These are phyloP conservation scores for Pemphigus obesinymphae DNA, from an alignment of 1,140 invertebrate species.

Conservation along the genomic window DNA sequence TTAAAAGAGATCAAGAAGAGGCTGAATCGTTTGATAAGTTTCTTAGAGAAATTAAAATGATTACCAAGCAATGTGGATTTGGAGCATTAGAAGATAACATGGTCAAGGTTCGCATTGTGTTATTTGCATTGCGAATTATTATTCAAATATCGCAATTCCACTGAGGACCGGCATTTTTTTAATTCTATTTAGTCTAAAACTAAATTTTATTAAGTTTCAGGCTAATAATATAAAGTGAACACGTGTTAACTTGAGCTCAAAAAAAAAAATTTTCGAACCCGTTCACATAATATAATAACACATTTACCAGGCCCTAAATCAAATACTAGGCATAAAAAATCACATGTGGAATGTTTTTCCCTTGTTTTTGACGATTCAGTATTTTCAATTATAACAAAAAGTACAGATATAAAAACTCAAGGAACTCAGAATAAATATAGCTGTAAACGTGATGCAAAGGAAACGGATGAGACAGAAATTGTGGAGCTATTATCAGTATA, in stretches of 20 bases:
- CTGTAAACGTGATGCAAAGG: background rate
- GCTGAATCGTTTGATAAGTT: background rate
- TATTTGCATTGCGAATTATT: too few species aligned
- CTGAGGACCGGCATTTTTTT: too few species aligned
- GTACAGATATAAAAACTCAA: background rate
- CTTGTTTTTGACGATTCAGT: background rate
- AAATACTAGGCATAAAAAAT: background rate
- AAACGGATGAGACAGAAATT: constrained; percentile 1
- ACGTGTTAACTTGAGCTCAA: too few species aligned
- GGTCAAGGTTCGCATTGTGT: background rate
- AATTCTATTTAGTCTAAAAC: too few species aligned
- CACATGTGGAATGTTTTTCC: constrained; percentile 7
- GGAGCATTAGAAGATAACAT: background rate
- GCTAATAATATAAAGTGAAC: too few species aligned
- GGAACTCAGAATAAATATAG: background rate
- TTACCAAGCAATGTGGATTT: background rate
- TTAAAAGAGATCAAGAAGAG: too few species aligned
- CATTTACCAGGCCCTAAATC: background rate
- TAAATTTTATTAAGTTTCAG: too few species aligned
- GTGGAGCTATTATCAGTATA: background rate
- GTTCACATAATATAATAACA: background rate
- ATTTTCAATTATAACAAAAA: background rate
- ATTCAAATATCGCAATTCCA: too few species aligned
- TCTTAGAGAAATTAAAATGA: background rate
- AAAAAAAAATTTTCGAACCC: background rate